Evolutionary conservation across 2,888 invertebrate species (phyloP).

Genomic region (Erebia ligea): DNA sequence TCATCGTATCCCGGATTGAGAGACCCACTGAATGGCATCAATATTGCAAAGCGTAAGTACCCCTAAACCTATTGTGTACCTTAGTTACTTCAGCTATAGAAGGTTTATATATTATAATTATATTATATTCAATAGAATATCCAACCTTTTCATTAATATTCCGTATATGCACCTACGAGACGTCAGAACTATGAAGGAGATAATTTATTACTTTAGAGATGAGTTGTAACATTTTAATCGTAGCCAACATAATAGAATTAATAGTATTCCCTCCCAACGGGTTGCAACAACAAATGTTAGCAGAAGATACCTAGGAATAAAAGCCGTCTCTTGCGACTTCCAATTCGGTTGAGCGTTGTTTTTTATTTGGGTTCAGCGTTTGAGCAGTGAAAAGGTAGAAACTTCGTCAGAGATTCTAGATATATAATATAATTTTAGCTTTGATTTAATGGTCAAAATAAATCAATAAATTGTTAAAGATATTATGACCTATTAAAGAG

Average conservation of each 20-base stretch:
- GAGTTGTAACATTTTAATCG: not conserved
- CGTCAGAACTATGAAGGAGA: not conserved
- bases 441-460: too few species aligned
- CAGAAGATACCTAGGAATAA: too few species aligned
- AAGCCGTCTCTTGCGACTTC: too few species aligned
- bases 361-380: too few species aligned
- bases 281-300: too few species aligned
- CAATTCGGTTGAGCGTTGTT: too few species aligned
- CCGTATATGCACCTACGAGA: not conserved
- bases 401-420: too few species aligned
- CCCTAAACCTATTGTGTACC: not conserved
- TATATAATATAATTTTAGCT: too few species aligned
- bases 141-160: slow-evolving; percentile 1
- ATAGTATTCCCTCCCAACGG: not conserved
- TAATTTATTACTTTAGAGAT: slow-evolving; percentile 9
- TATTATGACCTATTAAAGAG: too few species aligned
- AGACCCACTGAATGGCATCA: slow-evolving; percentile 85
- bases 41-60: slow-evolving; percentile 86
- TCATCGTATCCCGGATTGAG: slow-evolving; percentile 87
- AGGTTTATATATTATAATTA: not conserved
- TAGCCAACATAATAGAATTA: not conserved
- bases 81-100: not conserved
- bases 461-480: too few species aligned
- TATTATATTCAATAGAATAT: not conserved
- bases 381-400: too few species aligned